Evolutionary conservation across 2,888 invertebrate species (phyloP).

Genomic region (Chorisops tibialis): DNA sequence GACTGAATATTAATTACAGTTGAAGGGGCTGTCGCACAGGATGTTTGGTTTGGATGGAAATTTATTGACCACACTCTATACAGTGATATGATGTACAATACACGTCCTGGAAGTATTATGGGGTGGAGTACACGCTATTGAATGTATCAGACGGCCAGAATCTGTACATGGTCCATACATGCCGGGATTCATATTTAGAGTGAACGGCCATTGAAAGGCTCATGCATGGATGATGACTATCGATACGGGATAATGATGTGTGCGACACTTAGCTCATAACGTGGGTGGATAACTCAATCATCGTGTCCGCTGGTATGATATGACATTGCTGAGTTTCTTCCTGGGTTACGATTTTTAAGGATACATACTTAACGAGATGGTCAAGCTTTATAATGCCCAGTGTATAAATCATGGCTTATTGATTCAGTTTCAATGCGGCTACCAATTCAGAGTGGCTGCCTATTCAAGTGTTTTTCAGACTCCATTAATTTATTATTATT

Average conservation of each 20-base stretch:
- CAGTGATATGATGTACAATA: conserved; percentile 19
- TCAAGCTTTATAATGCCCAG: no score
- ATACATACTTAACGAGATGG: no score
- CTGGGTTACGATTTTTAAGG: no score
- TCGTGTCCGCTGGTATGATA: not conserved
- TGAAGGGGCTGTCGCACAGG: conserved; percentile 27
- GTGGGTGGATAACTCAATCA: conserved; percentile 15
- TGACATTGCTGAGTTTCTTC: no score
- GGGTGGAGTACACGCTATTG: conserved; percentile 1
- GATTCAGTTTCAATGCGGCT: no score
- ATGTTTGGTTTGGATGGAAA: conserved; percentile 29
- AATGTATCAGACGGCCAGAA: not conserved
- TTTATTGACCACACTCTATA: conserved; percentile 32
- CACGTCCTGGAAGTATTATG: conserved; percentile 7
- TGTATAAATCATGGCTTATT: no score
- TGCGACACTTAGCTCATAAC: not conserved
- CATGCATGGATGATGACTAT: conserved; percentile 12
- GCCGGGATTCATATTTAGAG: not conserved
- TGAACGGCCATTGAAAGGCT: conserved; percentile 3
- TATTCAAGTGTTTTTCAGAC: no score
- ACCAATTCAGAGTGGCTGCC: no score
- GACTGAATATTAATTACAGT: conserved; percentile 23
- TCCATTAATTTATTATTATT: no score
- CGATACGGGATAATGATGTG: conserved; percentile 8
- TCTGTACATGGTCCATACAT: not conserved